Base-by-base conservation (phyloP, 1,140 invertebrate species). In the Pinna nobilis region DNA sequence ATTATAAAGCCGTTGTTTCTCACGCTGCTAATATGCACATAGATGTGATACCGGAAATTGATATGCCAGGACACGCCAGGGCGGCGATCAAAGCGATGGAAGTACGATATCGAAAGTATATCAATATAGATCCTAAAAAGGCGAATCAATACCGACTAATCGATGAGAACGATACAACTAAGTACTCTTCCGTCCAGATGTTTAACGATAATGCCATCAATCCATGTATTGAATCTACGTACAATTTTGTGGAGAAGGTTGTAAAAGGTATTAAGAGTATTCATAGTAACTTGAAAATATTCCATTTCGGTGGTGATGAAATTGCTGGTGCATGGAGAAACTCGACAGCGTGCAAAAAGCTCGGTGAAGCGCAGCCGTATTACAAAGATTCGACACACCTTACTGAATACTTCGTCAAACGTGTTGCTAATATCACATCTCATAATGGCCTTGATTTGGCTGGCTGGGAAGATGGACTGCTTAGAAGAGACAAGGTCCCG, bases 241-340 rank as follows among this genome's bases (percentile, higher is more conserved):
- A 83, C 64, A 68, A 3, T 5, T 80, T 80, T 44, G 18, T 76
- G n/a, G 66, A 50, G 7, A 76, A 70, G 51, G 53, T 87, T 1
- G 44, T 85, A 5, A 44, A 47, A 6, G 80, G 71, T 37, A 39
- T 86, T 0, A 67, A 69, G 33, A 51, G 57, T 6, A 79, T 86
- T 69, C 83, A 86, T 50, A 13, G 51, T 28, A 66, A n/a, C 11
- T 65, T 88, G n/a, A 82, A 66, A 50, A 57, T 74, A 47, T 83
- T 80, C 37, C 86, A 87, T 67, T 82, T 83, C 50, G 87, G 87
- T 3, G 86, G 86, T 4, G 87, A 89, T 67, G 87, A 89, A 71
- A 84, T 87, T 3, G 77, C 81, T 3, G 81, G 76, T 7, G 79
- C 80, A 1, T 87, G 84, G 85, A 61, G 70, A 28, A 80, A 83